Evolutionary conservation across 2,888 invertebrate species (phyloP).

Genomic region (Melolontha melolontha): DNA sequence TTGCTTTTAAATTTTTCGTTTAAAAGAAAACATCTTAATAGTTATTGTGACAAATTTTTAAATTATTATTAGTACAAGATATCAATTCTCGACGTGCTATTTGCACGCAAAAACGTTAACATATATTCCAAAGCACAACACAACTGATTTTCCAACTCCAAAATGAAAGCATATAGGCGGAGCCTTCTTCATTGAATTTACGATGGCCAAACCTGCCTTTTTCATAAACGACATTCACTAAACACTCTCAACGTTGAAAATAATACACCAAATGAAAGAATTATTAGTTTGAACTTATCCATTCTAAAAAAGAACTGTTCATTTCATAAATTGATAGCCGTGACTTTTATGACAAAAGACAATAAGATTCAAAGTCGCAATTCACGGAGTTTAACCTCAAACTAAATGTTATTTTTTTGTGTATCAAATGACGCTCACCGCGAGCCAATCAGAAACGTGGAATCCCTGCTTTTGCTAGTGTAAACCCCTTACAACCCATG

Average conservation of each 20-base stretch:
- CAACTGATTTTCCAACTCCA: constrained; percentile 30
- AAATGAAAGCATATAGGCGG: constrained; percentile 27
- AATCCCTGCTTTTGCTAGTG: constrained; percentile 64
- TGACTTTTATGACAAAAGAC: constrained; percentile 41
- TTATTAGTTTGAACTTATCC: constrained; percentile 49
- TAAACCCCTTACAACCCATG: constrained; percentile 66
- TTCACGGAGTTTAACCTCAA: constrained; percentile 59
- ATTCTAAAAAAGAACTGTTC: constrained; percentile 44
- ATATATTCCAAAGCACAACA: background rate
- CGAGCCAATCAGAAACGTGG: constrained; percentile 62
- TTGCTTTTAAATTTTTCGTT: too few relatives aligned
- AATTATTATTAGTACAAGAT: too few relatives aligned
- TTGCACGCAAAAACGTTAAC: too few relatives aligned
- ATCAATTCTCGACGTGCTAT: too few relatives aligned
- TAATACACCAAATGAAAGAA: constrained; percentile 43
- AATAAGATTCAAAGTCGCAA: constrained; percentile 56
- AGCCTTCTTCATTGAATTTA: constrained; percentile 34
- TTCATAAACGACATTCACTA: constrained; percentile 29
- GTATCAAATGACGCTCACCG: constrained; percentile 65
- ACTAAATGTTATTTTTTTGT: constrained; percentile 65
- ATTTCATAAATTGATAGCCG: constrained; percentile 8
- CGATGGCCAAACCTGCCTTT: constrained; percentile 29
- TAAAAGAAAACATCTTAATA: too few relatives aligned
- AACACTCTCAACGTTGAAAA: constrained; percentile 36
- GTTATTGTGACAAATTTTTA: too few relatives aligned